Evolutionary conservation across 2,113 vertebrate genomes (phyloP).

Genomic region (Oceanites oceanicus): DNA sequence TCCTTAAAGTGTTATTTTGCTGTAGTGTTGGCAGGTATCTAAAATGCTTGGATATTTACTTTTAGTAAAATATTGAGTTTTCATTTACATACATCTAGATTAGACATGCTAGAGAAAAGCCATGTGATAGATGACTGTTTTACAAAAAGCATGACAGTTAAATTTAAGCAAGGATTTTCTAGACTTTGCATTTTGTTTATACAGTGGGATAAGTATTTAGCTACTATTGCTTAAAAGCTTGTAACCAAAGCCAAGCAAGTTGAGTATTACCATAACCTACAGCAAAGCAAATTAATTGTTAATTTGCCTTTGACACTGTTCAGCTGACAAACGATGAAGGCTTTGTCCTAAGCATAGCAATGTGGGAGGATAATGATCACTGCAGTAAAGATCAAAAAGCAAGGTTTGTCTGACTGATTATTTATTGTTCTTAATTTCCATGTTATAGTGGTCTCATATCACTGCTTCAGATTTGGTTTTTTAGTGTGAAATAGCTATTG

Average conservation of each 20-base stretch:
- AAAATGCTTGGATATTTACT: background rate
- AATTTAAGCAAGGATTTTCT: background rate
- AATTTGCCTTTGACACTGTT: background rate
- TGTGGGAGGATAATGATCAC: background rate
- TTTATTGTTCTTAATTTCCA: background rate
- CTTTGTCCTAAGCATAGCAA: background rate
- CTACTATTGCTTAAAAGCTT: background rate
- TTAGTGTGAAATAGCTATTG: background rate
- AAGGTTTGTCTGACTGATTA: background rate
- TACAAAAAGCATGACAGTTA: background rate
- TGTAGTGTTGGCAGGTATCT: background rate
- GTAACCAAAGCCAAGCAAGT: background rate
- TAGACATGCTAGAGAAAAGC: background rate
- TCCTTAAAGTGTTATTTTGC: background rate
- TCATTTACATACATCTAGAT: background rate
- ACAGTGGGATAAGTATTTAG: background rate
- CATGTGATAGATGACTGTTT: background rate
- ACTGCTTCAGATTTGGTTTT: background rate
- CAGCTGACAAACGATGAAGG: background rate
- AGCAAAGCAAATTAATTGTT: background rate
- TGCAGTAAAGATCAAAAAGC: background rate
- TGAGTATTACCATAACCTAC: background rate
- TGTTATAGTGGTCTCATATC: background rate
- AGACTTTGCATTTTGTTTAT: background rate
- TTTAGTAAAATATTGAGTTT: background rate